Conservation (phyloP, 2,113 vertebrate genomes). For the Myocastor coypus region DNA sequence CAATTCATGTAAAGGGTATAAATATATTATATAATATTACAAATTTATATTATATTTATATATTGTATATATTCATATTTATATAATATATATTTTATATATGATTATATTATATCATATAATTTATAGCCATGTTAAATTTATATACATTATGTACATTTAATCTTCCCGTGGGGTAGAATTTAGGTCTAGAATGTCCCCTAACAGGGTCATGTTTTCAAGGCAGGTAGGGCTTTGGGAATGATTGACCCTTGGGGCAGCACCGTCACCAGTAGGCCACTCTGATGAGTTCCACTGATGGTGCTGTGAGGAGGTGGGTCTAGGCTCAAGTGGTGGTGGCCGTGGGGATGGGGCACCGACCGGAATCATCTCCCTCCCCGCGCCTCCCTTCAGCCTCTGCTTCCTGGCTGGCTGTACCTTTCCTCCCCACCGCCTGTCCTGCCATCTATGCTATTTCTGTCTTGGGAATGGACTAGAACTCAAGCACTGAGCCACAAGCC, state of each 20-base stretch:
- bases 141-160: neutral
- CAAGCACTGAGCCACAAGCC: neutral
- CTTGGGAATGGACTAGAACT: neutral
- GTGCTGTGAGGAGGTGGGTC: neutral
- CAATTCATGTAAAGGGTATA: neutral
- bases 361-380: neutral
- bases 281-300: neutral
- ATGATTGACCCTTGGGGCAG: neutral
- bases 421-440: neutral
- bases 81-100: no score
- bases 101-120: neutral
- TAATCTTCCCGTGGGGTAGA: neutral
- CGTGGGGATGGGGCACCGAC: neutral
- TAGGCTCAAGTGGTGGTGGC: no score
- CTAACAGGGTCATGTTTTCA: neutral
- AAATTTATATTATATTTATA: no score
- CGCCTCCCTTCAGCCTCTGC: neutral
- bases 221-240: neutral
- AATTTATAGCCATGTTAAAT: neutral
- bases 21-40: neutral
- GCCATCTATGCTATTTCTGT: neutral
- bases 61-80: no score
- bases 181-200: neutral
- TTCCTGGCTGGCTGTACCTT: neutral
- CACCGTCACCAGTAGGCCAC: neutral